Evolutionary conservation across 2,113 vertebrate species (phyloP), one percentile per base, ranked within the genome.

Genomic region (Syngnathus floridae): DNA sequence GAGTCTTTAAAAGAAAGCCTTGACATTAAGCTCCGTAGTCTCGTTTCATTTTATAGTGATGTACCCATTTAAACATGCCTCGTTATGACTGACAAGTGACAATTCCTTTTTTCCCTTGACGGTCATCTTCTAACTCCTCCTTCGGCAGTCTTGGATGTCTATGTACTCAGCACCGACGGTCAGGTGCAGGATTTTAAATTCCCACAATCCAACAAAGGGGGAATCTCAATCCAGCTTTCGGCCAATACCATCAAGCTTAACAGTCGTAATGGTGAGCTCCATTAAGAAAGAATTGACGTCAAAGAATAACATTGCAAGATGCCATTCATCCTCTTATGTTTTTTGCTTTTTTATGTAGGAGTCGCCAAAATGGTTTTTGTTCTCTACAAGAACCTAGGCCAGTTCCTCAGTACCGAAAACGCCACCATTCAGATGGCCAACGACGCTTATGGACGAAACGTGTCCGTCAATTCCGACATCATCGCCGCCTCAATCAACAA

Each of bases 401-500:
- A 95, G 78, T 99, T 99, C 74, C 93, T 99, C 17, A 94, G 94
- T 61, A 98, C 96, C 0, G 97, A 98, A 72, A 99, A 99, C 1
- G 93, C 95, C 60, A 98, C 96, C 58, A 93, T 99, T 76, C 97
- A 95, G 85, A 86, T 96, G 62, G 92, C 91, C 67, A 89, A 91
- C 0, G 95, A 99, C 62, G 88, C 91, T 4, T 87, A 81, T 1
- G 92, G 93, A 38, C 92, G 92, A 54, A 99, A 98, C 68, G 91
- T 91, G 82, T 95, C 95, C 0, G 94, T 99, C 80, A 99, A 98
- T 82, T 98, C 97, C 0, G 93, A 97, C 72, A 93, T 99, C 91
- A 95, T 99, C 38, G 94, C 97, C 0, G 95, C 97, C 64, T 98
- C 97, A 2, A 95, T 99, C 90, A 99, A 98, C 90, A 99, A 99